These are phyloP conservation scores for Zaprionus africanus DNA, from an alignment of 1,140 invertebrate genomes.

Conservation along the genomic window DNA sequence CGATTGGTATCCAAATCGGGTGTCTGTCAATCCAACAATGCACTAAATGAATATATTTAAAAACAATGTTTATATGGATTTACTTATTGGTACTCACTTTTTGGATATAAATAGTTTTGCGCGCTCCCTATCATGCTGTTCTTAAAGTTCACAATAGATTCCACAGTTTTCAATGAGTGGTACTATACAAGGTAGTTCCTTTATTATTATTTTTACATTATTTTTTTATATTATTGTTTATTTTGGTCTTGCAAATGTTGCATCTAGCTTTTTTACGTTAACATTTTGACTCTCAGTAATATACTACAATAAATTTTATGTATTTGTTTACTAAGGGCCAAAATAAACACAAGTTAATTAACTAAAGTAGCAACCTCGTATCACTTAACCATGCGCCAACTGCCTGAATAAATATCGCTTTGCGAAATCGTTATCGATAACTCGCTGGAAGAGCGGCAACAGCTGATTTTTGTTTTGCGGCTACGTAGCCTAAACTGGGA, in stretches of 20 bases:
- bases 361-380: background rate
- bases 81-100: slow-evolving; percentile 1
- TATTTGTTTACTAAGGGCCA: background rate
- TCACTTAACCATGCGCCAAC: too few relatives aligned
- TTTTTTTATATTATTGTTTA: background rate
- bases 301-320: background rate
- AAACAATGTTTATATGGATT: background rate
- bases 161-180: background rate
- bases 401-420: background rate
- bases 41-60: background rate
- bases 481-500: slow-evolving; percentile 51
- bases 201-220: background rate
- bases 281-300: background rate
- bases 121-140: background rate
- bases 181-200: background rate
- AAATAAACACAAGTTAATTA: background rate
- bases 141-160: background rate
- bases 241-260: background rate
- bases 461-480: slow-evolving; percentile 52
- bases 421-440: slow-evolving; percentile 3
- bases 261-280: background rate
- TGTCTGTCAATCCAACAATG: background rate
- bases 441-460: slow-evolving; percentile 10
- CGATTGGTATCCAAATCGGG: background rate
- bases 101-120: slow-evolving; percentile 5